A percentile compares a stretch with the other conserved stretches of the same genome.
phyloP scores from a whole-genome alignment of 2,113 vertebrate species.

The Trogon surrucura region DNA sequence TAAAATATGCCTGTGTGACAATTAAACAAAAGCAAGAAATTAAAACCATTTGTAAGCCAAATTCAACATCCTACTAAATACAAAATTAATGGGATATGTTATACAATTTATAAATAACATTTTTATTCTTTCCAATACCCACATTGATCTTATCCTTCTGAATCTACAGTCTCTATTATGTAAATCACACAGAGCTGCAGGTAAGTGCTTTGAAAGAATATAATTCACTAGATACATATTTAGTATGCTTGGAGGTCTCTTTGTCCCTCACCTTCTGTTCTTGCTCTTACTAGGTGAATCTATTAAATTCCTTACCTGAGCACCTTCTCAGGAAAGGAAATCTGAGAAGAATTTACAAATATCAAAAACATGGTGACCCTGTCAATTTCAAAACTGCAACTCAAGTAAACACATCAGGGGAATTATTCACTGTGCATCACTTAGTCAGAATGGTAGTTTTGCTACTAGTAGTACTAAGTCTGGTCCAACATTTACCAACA shows the following conservation, averaged over 20 bases:
- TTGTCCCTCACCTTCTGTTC: not conserved
- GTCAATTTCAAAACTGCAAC: not conserved
- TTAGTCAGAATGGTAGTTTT: not conserved
- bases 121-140: not conserved
- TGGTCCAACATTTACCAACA: not conserved
- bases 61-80: not conserved
- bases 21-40: not conserved
- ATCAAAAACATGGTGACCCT: not conserved
- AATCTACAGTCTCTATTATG: not conserved
- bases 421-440: not conserved
- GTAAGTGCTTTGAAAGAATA: not conserved
- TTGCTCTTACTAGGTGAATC: not conserved
- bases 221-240: not conserved
- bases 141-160: not conserved
- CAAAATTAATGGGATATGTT: not conserved
- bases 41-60: not conserved
- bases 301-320: not conserved
- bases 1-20: not conserved
- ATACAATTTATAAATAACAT: not conserved
- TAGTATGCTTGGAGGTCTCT: not conserved
- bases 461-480: not conserved
- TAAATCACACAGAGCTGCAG: not conserved
- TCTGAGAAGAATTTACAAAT: not conserved
- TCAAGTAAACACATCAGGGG: not conserved
- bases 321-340: not conserved